Conservation (phyloP, 2,888 invertebrate genomes). For the Linnaemya tessellans region DNA sequence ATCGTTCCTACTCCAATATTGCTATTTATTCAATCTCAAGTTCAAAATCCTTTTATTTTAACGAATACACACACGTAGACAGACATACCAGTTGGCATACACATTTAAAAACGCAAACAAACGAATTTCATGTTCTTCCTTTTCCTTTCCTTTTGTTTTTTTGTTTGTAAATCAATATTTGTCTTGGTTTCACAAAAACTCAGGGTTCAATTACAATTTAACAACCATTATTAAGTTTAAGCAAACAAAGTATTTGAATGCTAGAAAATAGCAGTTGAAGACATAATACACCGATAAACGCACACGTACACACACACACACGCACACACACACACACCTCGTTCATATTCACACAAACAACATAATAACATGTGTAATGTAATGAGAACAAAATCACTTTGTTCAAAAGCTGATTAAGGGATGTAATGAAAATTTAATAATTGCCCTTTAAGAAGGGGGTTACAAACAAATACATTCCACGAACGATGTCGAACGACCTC, state of each 20-base stretch:
- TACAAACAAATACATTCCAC: conserved; percentile 39
- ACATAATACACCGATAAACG: conserved; percentile 18
- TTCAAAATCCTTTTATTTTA: conserved; percentile 55
- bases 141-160: conserved; percentile 29
- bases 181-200: conserved; percentile 66
- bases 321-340: neutral
- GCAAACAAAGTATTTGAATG: conserved; percentile 66
- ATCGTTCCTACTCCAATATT: conserved; percentile 22
- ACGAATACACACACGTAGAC: conserved; percentile 7
- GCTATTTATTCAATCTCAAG: conserved; percentile 45
- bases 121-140: conserved; percentile 25
- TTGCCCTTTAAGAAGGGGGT: conserved; percentile 75
- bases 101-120: conserved; percentile 30
- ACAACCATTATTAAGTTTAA: conserved; percentile 72
- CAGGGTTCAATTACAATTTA: conserved; percentile 73
- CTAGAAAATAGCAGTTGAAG: conserved; percentile 55
- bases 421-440: conserved; percentile 82
- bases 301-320: neutral
- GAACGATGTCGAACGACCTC: conserved; percentile 49
- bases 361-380: conserved; percentile 45
- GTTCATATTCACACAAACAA: neutral
- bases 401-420: conserved; percentile 81
- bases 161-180: conserved; percentile 73
- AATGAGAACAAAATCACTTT: conserved; percentile 71
- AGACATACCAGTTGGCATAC: neutral